A percentile compares a stretch with the other conserved stretches of the same genome.
These are phyloP conservation scores for Acropternis orthonyx DNA, from an alignment of 2,797 vertebrate genomes.

Conservation along the genomic window DNA sequence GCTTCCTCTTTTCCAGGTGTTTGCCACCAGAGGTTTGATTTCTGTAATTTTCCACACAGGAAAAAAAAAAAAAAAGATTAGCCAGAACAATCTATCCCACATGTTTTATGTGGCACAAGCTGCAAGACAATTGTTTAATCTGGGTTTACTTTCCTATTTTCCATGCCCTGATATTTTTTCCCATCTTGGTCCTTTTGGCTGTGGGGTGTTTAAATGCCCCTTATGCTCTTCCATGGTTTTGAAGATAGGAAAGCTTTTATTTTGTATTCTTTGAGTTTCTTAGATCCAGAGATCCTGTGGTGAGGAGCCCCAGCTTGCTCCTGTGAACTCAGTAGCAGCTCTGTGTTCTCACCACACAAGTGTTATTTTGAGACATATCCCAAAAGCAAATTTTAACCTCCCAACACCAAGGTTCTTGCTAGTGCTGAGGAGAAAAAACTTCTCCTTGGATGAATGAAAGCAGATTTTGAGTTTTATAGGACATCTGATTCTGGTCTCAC, in stretches of 20 bases:
- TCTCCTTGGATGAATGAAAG: neutral
- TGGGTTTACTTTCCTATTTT: neutral
- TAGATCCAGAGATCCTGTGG: neutral
- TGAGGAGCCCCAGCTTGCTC: neutral
- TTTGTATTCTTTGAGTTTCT: neutral
- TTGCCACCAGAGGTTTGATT: neutral
- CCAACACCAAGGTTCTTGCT: neutral
- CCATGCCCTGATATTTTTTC: neutral
- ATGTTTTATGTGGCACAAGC: neutral
- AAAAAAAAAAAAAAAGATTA: neutral
- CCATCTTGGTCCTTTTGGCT: neutral
- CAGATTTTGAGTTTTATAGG: neutral
- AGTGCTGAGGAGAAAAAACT: neutral
- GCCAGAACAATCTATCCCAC: neutral
- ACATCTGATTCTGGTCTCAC: neutral
- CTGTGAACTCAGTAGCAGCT: neutral
- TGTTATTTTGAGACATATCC: neutral
- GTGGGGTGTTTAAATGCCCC: neutral
- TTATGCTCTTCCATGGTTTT: neutral
- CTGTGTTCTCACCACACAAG: neutral
- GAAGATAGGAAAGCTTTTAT: neutral
- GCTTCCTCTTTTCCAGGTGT: neutral
- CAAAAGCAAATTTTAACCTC: neutral
- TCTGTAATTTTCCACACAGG: neutral
- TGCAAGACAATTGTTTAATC: neutral